Conservation (phyloP, 2,888 invertebrate genomes). For the Scaptomyza flava region DNA sequence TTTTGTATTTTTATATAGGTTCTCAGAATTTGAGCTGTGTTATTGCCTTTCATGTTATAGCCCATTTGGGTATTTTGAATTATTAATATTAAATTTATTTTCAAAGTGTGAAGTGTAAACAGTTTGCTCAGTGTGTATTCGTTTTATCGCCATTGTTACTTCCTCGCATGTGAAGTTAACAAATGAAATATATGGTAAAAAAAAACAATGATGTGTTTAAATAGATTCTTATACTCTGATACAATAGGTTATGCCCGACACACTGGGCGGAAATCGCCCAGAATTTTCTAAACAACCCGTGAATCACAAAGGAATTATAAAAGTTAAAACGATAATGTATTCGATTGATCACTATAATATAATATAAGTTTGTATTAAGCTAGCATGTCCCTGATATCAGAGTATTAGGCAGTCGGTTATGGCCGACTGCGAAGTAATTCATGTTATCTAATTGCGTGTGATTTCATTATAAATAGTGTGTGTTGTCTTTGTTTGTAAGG, state of each 20-base stretch:
- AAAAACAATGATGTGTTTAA: conserved; percentile 26
- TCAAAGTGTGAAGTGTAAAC: conserved; percentile 55
- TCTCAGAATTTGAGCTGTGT: conserved; percentile 75
- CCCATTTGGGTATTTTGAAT: conserved; percentile 46
- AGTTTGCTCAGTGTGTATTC: conserved; percentile 40
- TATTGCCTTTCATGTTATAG: conserved; percentile 62
- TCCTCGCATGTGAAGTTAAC: not conserved
- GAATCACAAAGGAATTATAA: too few species aligned
- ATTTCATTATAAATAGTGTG: not conserved
- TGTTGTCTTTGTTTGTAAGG: not conserved
- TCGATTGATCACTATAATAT: too few species aligned
- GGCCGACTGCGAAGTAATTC: not conserved
- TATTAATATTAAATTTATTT: conserved; percentile 54
- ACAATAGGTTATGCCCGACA: not conserved
- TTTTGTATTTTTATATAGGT: conserved; percentile 73
- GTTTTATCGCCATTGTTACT: conserved; percentile 17
- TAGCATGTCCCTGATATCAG: not conserved
- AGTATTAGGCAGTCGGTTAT: conserved; percentile 5
- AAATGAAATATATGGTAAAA: not conserved
- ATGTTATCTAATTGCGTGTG: conserved; percentile 2
- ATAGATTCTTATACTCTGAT: conserved; percentile 12
- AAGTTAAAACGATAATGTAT: too few species aligned
- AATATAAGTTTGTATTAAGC: too few species aligned
- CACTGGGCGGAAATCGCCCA: too few species aligned
- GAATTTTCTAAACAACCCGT: too few species aligned